Evolutionary conservation across 2,888 invertebrate species (phyloP), one percentile per base, ranked within the genome.

Genomic region (Hypercompe scribonia): DNA sequence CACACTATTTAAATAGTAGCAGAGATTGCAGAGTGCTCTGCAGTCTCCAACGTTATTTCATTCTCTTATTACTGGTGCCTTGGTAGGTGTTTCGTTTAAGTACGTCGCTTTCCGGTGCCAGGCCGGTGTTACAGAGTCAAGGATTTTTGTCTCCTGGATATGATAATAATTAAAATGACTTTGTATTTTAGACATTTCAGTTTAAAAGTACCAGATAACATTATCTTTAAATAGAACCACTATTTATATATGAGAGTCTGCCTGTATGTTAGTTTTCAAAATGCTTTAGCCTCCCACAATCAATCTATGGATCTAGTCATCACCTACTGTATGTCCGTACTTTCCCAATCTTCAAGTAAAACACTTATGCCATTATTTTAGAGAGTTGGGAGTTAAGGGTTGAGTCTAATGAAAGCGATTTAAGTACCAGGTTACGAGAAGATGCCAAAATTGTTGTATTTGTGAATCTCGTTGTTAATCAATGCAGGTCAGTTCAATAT

Each of bases 71-170:
- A 86, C 85, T 73, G 76, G 78, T 78, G 81, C 84, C 81, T 82
- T 83, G 73, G 82, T 84, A 83, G 84, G 87, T 84, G 82, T 85
- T 85, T 80, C 81, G 80, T 80, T 80, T 82, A 84, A 89, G 87
- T 86, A 77, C 81, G 86, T 84, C 81, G 82, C 81, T 81, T 84
- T 83, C 86, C 82, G 80, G 77, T 71, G 65, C 71, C 70, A 46
- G 71, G 65, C 74, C 42, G 36, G 64, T 28, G 46, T 79, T 70
- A 73, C 24, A 54, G 46, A 72, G 50, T 24, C 65, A 64, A 36
- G 11, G 76, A 78, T 28, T n/a, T 73, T 74, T 33, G 13, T 11
- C 1, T n/a, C 18, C 83, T 81, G 28, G 80, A 81, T 42, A 61
- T 64, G 78, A 34, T 54, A 54, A n/a, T 54, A 61, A 18, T 8